Evolutionary conservation across 2,113 vertebrate species (phyloP).

Genomic region (Gila orcuttii): DNA sequence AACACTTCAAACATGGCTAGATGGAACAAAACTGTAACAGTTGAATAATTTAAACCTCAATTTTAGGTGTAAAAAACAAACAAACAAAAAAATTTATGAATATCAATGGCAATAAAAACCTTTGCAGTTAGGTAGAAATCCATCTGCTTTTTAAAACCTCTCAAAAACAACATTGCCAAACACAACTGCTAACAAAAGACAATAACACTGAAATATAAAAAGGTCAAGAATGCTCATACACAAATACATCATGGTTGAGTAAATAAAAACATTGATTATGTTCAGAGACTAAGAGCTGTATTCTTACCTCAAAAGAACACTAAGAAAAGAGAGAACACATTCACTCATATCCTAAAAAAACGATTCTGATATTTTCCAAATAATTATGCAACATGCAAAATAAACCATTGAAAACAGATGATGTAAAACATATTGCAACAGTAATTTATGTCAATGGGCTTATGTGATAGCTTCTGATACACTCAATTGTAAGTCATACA

Average conservation of each 20-base stretch:
- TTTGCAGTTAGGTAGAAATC: neutral
- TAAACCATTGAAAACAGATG: neutral
- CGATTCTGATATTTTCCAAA: neutral
- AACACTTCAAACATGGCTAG: constrained; percentile 47
- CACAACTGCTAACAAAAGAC: neutral
- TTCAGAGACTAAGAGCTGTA: neutral
- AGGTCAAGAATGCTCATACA: neutral
- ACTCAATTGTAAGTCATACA: neutral
- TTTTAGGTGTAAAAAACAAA: neutral
- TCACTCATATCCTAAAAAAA: neutral
- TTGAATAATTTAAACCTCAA: constrained; percentile 1
- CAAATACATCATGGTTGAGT: neutral
- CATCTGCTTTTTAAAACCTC: constrained; percentile 6
- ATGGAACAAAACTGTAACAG: neutral
- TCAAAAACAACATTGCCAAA: constrained; percentile 26
- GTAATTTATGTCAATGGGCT: neutral
- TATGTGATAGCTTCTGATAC: neutral
- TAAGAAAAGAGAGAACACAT: neutral
- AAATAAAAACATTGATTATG: neutral
- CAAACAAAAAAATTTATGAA: neutral
- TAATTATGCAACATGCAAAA: neutral
- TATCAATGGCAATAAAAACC: neutral
- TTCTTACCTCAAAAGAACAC: neutral
- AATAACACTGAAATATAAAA: constrained; percentile 16
- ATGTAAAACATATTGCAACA: neutral